These are phyloP conservation scores for Macquaria ambigua DNA, from an alignment of 2,113 vertebrate genomes.

Conservation along the genomic window DNA sequence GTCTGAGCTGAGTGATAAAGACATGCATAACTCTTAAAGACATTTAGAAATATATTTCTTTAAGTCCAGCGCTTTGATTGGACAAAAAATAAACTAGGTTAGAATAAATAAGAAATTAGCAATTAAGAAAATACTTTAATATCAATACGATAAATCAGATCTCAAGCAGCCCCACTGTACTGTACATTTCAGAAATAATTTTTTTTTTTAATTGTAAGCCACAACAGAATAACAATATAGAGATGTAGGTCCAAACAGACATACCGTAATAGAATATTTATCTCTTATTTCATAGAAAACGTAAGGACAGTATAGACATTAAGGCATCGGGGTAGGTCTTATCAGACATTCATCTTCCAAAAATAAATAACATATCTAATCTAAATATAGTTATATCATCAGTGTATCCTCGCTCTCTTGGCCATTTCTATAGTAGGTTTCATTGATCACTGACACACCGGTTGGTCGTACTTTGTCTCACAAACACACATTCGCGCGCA, in stretches of 20 bases:
- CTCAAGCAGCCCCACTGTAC: conserved; percentile 64
- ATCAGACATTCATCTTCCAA: conserved; percentile 86
- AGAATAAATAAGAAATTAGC: conserved; percentile 76
- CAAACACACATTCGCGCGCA: conserved; percentile 51
- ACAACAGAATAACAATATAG: conserved; percentile 77
- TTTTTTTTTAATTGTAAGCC: conserved; percentile 60
- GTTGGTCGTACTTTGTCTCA: conserved; percentile 55
- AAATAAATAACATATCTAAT: conserved; percentile 81
- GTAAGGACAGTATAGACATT: conserved; percentile 80
- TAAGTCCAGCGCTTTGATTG: conserved; percentile 56
- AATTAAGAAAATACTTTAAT: conserved; percentile 81
- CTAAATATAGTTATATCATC: conserved; percentile 78
- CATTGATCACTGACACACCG: conserved; percentile 65
- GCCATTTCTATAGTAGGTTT: conserved; percentile 62
- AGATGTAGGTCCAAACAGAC: conserved; percentile 72
- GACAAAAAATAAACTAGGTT: conserved; percentile 74
- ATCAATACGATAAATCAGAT: conserved; percentile 73
- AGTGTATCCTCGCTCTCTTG: conserved; percentile 85
- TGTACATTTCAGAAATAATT: conserved; percentile 73
- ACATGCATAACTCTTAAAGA: conserved; percentile 65
- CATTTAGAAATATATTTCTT: conserved; percentile 73
- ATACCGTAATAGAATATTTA: conserved; percentile 72
- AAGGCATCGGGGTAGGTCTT: conserved; percentile 88
- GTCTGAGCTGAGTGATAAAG: conserved; percentile 50
- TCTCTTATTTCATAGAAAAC: conserved; percentile 75